Evolutionary conservation across 2,113 vertebrate genomes (phyloP).

Genomic region (Rhea americana): DNA sequence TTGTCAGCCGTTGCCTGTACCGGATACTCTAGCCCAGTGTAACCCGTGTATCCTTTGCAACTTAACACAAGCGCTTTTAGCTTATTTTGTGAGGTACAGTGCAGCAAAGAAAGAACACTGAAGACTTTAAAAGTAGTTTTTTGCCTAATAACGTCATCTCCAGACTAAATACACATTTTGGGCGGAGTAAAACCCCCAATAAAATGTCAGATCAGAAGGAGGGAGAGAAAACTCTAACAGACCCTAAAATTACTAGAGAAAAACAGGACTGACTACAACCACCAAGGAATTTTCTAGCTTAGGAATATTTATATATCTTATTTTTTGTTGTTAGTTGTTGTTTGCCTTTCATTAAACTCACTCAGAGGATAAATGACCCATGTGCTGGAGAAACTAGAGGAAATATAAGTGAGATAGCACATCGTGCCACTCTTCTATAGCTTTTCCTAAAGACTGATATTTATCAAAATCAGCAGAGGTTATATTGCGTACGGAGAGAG

Average conservation of each 20-base stretch:
- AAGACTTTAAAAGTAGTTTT: neutral
- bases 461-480: slow-evolving; percentile 4
- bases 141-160: neutral
- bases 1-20: neutral
- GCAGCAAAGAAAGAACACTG: neutral
- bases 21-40: fast-evolving
- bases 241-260: neutral
- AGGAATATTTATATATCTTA: neutral
- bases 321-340: neutral
- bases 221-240: neutral
- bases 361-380: neutral
- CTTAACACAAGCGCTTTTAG: neutral
- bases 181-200: neutral
- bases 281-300: neutral
- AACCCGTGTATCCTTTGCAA: neutral
- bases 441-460: neutral
- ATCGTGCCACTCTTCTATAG: neutral
- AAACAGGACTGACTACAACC: neutral
- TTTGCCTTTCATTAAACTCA: slow-evolving; percentile 31
- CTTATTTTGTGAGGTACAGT: neutral
- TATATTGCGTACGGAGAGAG: neutral
- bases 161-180: neutral
- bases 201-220: neutral
- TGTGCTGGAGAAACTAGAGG: neutral
- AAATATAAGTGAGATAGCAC: neutral